Evolutionary conservation across 2,113 vertebrate species (phyloP), one percentile per base, ranked within the genome.

Genomic region (Amia ocellicauda): DNA sequence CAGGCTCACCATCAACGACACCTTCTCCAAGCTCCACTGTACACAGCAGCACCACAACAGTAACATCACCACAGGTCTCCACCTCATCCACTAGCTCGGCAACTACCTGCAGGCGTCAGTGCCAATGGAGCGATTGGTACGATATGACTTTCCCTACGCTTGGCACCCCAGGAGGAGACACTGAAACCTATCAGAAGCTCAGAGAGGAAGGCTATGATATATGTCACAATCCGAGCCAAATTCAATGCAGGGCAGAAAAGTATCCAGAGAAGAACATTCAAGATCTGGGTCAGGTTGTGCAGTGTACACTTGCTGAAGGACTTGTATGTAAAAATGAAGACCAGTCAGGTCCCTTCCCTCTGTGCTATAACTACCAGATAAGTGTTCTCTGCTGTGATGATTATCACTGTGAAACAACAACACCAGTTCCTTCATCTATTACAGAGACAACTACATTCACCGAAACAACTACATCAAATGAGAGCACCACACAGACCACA

Each of bases 171-270:
- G 61, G 16, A 3, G 84, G 81, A 22, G 84, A 87, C 29, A 2
- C 27, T 2, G 84, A 88, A 42, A 86, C 83, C 9, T 81, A 80
- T n/a, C 55, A 63, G 24, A 78, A 81, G 60, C 84, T 89, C 57
- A 2, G 52, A 1, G 70, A 64, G 2, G 64, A 26, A 0, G 83
- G 80, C 0, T 72, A 68, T 41, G 23, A 1, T 0, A 1, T 86
- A 52, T 87, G 87, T n/a, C 31, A 0, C 0, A 60, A 5, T 0
- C 82, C 78, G 0, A 70, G 57, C 20, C 2, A 71, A 24, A 78
- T 88, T 58, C 49, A 84, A 62, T 88, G 87, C 61, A 71, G 29
- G 0, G 82, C 80, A 0, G 65, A 81, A 69, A 55, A 24, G 17
- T 65, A 68, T 23, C 82, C 69, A 0, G 66, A 72, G 0, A 1